These are phyloP conservation scores for Liolophura sinensis DNA, from an alignment of 1,140 invertebrate species.

Conservation along the genomic window DNA sequence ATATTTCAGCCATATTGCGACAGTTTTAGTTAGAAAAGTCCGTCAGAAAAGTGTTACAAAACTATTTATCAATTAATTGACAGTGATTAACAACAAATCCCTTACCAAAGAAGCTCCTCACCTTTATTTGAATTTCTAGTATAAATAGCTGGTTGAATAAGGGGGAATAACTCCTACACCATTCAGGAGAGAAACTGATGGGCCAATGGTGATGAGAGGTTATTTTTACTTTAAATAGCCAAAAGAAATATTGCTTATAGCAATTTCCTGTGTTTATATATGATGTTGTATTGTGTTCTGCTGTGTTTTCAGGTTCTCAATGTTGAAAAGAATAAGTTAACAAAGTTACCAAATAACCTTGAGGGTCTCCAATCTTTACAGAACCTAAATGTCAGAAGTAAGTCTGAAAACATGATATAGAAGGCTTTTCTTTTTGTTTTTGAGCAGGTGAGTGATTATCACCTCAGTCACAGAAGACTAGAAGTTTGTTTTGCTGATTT, in stretches of 20 bases:
- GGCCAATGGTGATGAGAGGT: too few relatives aligned
- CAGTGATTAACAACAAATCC: too few relatives aligned
- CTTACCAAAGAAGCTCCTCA: too few relatives aligned
- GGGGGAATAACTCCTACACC: too few relatives aligned
- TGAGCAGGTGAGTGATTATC: not conserved
- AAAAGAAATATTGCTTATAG: conserved; percentile 2
- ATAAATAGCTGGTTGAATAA: too few relatives aligned
- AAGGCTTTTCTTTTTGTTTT: not conserved
- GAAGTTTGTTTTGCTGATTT: not conserved
- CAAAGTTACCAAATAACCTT: conserved; percentile 67
- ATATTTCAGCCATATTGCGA: too few relatives aligned
- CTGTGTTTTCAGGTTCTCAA: conserved; percentile 63
- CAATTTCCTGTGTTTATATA: conserved; percentile 2
- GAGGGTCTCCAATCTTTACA: conserved; percentile 64
- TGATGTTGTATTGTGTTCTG: conserved; percentile 5
- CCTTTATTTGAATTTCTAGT: too few relatives aligned
- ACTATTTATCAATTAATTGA: too few relatives aligned
- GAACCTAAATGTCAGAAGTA: conserved; percentile 51
- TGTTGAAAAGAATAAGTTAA: conserved; percentile 73
- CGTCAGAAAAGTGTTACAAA: too few relatives aligned
- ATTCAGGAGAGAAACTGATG: too few relatives aligned
- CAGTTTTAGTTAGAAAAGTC: too few relatives aligned
- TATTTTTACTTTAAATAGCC: too few relatives aligned
- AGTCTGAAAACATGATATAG: conserved; percentile 8
- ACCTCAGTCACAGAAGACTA: not conserved